Base-by-base conservation (phyloP, 2,888 invertebrate species). In the Nasonia oneida region DNA sequence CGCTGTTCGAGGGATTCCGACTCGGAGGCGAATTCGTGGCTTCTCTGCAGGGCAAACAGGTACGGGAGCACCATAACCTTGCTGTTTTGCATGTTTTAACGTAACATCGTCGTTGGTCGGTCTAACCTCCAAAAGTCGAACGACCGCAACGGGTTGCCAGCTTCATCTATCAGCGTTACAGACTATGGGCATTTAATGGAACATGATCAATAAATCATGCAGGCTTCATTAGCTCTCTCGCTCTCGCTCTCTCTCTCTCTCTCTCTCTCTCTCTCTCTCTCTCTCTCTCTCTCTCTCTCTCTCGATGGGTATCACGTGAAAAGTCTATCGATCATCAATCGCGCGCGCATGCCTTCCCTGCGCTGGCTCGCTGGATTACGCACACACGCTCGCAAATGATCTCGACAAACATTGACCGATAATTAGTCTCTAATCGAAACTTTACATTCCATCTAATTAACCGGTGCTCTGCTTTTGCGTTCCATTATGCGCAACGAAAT, bases 301-400 rank as follows among this genome's bases (percentile, higher is more conserved):
- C 37, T 37, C 10, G 33, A 29, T 67, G 29, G 64, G 23, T 67
- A 67, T 67, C 64, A 29, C 64, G 64, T 67, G 64, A 67, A 67
- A 67, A 67, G 64, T 67, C 57, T n/a, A 67, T 67, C 64, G 33
- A 67, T 67, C 33, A 29, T 67, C 23, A 67, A 67, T 67, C 33
- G 64, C 33, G 33, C 29, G 4, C 29, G 64, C 33, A 37, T 37
- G 4, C 12, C 12, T 33, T n/a, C 57, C 57, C 39, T 8, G 39
- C 39, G 6, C 4, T 6, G 3, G 39, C 3, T 39, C 42, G 42
- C 42, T 61, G n/a, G 57, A 67, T 33, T 67, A 47, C 42, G 12
- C 12, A 33, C 23, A n/a, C 23, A 8, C n/a, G 6, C 64, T 67
- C 33, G 33, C 29, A 67, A 67, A 33, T 4, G 23, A 23, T 23